A percentile compares a stretch with the other conserved stretches of the same genome.
These are phyloP conservation scores for Hippocampus zosterae DNA, from an alignment of 2,113 vertebrate genomes.

Conservation along the genomic window DNA sequence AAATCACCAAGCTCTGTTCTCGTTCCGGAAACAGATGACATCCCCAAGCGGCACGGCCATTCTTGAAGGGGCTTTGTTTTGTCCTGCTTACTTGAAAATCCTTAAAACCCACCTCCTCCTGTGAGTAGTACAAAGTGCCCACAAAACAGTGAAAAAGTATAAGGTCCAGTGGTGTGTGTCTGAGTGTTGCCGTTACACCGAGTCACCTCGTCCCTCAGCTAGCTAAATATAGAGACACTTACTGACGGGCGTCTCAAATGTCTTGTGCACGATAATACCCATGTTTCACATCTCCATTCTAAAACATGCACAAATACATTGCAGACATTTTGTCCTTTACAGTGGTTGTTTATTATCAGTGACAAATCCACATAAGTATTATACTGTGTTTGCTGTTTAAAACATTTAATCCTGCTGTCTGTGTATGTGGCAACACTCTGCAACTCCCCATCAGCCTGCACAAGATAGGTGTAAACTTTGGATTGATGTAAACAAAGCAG, in stretches of 20 bases:
- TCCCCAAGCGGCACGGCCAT: background rate
- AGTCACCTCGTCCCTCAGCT: conserved; percentile 33
- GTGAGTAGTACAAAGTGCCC: conserved; percentile 5
- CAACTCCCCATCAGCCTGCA: background rate
- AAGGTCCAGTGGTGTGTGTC: conserved; percentile 12
- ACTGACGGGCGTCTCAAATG: conserved; percentile 42
- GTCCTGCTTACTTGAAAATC: background rate
- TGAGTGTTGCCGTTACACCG: conserved; percentile 13
- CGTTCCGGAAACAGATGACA: conserved; percentile 1
- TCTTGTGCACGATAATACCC: conserved; percentile 16
- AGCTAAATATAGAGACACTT: conserved; percentile 65
- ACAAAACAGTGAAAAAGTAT: conserved; percentile 3
- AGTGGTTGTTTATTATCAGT: background rate
- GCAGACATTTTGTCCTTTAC: background rate
- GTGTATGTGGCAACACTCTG: too few relatives aligned
- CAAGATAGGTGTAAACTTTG: background rate
- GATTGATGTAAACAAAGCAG: background rate
- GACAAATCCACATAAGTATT: background rate
- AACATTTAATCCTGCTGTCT: too few relatives aligned
- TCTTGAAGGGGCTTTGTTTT: background rate
- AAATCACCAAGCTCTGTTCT: conserved; percentile 13
- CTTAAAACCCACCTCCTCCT: conserved; percentile 26
- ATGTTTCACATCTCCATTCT: conserved; percentile 26
- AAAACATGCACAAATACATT: conserved; percentile 12
- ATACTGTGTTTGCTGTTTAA: background rate